Evolutionary conservation across 2,888 invertebrate species (phyloP).

Genomic region (Lepidochrysops patricia): DNA sequence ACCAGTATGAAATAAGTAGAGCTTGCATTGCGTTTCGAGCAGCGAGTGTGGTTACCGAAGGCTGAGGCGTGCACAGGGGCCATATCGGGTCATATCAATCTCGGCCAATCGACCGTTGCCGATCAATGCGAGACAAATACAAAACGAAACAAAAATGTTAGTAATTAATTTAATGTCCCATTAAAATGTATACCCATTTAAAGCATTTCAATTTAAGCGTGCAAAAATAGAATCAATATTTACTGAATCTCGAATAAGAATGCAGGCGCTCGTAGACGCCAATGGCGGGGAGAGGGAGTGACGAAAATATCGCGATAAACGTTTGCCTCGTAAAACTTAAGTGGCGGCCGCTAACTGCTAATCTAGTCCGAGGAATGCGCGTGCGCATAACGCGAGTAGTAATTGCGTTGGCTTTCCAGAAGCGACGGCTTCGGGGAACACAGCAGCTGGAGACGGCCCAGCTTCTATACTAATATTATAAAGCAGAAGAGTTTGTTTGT

Average conservation of each 20-base stretch:
- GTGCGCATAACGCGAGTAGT: background rate
- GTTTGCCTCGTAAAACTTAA: constrained; percentile 3
- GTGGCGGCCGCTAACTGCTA: background rate
- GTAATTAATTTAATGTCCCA: background rate
- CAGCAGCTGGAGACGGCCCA: background rate
- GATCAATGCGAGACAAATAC: background rate
- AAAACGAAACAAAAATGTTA: background rate
- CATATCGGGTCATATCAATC: background rate
- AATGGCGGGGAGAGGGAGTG: background rate
- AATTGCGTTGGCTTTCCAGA: constrained; percentile 16
- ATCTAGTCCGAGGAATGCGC: background rate
- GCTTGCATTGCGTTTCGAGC: no score
- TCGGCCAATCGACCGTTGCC: background rate
- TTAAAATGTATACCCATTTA: background rate
- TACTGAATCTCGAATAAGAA: background rate
- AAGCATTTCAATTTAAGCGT: background rate
- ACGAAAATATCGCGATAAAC: background rate
- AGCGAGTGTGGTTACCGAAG: no score
- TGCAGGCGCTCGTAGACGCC: background rate
- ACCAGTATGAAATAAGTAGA: no score
- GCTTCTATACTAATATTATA: no score
- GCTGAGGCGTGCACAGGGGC: background rate
- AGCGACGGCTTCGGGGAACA: background rate
- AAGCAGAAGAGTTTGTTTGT: no score
- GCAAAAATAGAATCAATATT: background rate